Evolutionary conservation across 2,797 vertebrate genomes (phyloP).

Genomic region (Micrastur ruficollis): DNA sequence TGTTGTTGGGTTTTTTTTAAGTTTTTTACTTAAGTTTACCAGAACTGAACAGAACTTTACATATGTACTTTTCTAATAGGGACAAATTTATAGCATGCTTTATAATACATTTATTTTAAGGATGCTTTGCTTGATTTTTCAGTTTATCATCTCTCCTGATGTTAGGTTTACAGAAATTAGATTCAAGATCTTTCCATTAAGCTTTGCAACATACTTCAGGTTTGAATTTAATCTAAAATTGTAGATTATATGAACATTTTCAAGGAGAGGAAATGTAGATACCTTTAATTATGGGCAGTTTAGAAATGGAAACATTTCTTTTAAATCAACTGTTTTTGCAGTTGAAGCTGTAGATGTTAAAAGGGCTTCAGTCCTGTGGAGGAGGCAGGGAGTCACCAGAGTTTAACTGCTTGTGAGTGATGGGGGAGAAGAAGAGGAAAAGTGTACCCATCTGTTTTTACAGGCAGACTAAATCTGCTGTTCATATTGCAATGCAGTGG

Average conservation of each 20-base stretch:
- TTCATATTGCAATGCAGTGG: neutral
- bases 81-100: neutral
- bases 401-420: neutral
- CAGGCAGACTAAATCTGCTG: neutral
- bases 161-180: neutral
- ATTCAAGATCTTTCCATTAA: neutral
- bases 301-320: neutral
- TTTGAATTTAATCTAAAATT: neutral
- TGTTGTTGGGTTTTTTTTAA: neutral
- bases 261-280: neutral
- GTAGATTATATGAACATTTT: neutral
- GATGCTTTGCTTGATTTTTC: neutral
- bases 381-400: neutral
- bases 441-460: neutral
- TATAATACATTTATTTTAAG: neutral
- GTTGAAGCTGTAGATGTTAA: neutral
- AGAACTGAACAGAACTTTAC: neutral
- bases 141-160: neutral
- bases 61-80: neutral
- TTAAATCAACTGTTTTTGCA: neutral
- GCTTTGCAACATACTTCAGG: neutral
- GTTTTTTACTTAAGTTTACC: neutral
- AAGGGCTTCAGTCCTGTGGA: neutral
- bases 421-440: neutral
- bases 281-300: neutral